phyloP scores from a whole-genome alignment of 2,797 vertebrate genomes.

The Peromyscus eremicus region DNA sequence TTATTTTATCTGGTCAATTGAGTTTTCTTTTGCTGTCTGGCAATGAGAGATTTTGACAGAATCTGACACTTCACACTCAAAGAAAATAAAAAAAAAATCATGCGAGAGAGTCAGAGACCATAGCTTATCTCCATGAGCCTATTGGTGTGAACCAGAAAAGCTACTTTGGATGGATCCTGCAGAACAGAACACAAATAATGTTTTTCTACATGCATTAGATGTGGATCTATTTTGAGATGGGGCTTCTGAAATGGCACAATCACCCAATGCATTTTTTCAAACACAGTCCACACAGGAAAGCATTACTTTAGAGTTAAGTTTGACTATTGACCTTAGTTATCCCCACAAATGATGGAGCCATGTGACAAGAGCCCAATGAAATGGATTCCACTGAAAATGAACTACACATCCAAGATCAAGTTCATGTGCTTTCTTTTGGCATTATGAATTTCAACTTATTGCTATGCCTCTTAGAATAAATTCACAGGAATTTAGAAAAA shows the following conservation, averaged over 20 bases:
- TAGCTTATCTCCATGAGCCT: slow-evolving; percentile 83
- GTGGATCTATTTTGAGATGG: slow-evolving; percentile 25
- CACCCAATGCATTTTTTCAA: slow-evolving; percentile 12
- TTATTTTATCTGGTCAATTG: slow-evolving; percentile 80
- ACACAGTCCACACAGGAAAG: accelerated
- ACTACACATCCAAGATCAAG: neutral
- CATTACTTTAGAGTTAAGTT: neutral
- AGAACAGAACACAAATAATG: slow-evolving; percentile 81
- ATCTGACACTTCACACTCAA: slow-evolving; percentile 84
- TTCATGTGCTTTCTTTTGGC: neutral
- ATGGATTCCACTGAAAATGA: slow-evolving; percentile 9
- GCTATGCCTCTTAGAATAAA: neutral
- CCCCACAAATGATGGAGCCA: neutral
- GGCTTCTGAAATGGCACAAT: neutral
- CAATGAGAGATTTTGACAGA: slow-evolving; percentile 85
- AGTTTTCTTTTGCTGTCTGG: slow-evolving; percentile 84
- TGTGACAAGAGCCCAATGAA: neutral
- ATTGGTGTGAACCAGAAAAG: slow-evolving; percentile 83
- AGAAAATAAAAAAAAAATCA: slow-evolving; percentile 81
- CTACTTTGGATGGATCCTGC: slow-evolving; percentile 79
- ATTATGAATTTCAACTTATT: slow-evolving; percentile 25
- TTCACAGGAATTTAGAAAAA: neutral
- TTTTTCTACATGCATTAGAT: slow-evolving; percentile 29
- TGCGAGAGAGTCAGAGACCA: slow-evolving; percentile 86
- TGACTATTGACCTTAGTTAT: neutral